Conservation (phyloP, 2,797 vertebrate genomes). For the Heterohyrax brucei region DNA sequence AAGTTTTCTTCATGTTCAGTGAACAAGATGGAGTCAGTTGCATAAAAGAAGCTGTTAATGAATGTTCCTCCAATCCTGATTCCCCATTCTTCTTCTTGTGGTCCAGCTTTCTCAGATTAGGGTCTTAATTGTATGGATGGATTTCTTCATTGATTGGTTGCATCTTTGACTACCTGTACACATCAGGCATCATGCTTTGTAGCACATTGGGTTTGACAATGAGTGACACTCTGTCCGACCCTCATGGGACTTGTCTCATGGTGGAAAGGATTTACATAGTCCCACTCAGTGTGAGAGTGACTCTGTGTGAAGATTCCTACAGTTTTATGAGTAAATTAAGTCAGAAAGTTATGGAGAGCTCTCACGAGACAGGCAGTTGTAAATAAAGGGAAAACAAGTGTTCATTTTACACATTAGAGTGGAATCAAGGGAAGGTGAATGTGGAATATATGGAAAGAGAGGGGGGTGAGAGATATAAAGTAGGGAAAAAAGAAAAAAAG, state of each 20-base stretch:
- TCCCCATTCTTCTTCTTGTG: no score
- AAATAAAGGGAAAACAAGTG: background rate
- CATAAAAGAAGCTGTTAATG: no score
- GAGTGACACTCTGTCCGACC: background rate
- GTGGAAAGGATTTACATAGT: no score
- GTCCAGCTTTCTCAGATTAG: background rate
- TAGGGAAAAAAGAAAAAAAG: background rate
- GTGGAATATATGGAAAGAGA: background rate
- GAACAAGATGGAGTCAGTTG: no score
- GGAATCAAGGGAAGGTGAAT: background rate
- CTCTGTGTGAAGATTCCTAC: no score
- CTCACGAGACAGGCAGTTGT: background rate
- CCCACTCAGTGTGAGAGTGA: background rate
- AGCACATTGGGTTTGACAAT: rapidly evolving
- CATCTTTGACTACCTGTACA: background rate
- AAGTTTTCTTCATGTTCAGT: no score
- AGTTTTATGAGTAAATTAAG: background rate
- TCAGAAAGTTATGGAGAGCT: background rate
- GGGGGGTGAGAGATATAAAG: no score
- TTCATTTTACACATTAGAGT: background rate
- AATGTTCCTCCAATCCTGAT: no score
- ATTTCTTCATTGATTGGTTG: background rate
- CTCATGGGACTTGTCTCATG: background rate
- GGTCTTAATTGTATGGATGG: background rate
- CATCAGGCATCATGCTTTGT: background rate